Evolutionary conservation across 2,113 vertebrate genomes (phyloP).

Genomic region (Narcine bancroftii): DNA sequence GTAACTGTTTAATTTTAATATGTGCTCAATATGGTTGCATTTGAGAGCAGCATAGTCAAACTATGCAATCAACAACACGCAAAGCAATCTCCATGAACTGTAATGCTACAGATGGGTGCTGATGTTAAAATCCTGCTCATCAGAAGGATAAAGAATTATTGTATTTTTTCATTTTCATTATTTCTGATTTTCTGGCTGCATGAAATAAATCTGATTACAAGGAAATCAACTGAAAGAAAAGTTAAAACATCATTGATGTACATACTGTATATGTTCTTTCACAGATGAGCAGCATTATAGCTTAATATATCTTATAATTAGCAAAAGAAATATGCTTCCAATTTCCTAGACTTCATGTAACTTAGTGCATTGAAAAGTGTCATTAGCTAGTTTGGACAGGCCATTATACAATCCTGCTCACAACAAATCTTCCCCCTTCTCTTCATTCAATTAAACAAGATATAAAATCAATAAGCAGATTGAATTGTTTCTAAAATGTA

Average conservation of each 20-base stretch:
- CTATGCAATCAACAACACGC: not conserved
- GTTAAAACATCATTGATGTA: not conserved
- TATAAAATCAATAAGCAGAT: conserved; percentile 27
- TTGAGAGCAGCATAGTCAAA: not conserved
- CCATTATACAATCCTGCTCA: conserved; percentile 28
- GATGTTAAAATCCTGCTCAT: not conserved
- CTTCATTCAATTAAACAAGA: conserved; percentile 20
- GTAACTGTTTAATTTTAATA: not conserved
- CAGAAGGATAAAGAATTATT: conserved; percentile 6
- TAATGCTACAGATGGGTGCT: not conserved
- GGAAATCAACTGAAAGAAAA: conserved; percentile 1
- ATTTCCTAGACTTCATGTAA: conserved; percentile 8
- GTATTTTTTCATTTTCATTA: conserved; percentile 2
- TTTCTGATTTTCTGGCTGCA: not conserved
- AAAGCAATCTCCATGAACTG: not conserved
- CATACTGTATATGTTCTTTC: not conserved
- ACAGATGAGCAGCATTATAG: not conserved
- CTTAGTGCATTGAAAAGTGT: not conserved
- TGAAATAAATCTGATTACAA: conserved; percentile 7
- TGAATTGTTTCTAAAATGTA: conserved; percentile 24
- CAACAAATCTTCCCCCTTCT: conserved; percentile 8
- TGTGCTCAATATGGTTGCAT: not conserved
- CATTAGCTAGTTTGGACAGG: not conserved
- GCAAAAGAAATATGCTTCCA: not conserved
- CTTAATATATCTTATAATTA: conserved; percentile 11